phyloP scores from a whole-genome alignment of 2,113 vertebrate species.

The Rhinoderma darwinii region DNA sequence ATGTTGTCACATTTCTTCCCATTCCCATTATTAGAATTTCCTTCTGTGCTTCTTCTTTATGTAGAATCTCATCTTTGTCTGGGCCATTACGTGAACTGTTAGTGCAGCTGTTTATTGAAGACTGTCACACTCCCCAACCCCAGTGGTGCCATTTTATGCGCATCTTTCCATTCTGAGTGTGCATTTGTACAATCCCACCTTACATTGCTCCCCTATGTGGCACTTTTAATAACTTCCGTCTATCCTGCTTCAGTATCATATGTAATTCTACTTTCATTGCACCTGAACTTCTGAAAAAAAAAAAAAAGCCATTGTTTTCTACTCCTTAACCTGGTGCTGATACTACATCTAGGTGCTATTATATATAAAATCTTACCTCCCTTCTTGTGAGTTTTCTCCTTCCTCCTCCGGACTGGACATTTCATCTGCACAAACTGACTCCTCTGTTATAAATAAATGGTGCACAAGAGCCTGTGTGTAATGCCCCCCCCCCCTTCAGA shows the following conservation, averaged over 20 bases:
- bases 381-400: conserved; percentile 65
- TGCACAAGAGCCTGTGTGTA: conserved; percentile 58
- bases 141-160: background rate
- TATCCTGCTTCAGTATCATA: background rate
- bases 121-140: background rate
- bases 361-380: conserved; percentile 70
- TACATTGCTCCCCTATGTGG: background rate
- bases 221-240: background rate
- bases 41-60: background rate
- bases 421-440: conserved; percentile 63
- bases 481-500: conserved; percentile 55
- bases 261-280: background rate
- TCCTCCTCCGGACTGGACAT: conserved; percentile 67
- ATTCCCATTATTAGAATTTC: background rate
- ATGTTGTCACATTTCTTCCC: background rate
- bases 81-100: background rate
- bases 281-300: background rate
- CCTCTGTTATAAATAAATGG: conserved; percentile 74
- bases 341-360: background rate
- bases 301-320: background rate
- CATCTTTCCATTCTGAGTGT: background rate
- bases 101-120: background rate
- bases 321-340: background rate
- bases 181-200: background rate
- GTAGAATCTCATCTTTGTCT: background rate